Conservation (phyloP, 1,140 invertebrate species). For the Saxidomus purpurata region DNA sequence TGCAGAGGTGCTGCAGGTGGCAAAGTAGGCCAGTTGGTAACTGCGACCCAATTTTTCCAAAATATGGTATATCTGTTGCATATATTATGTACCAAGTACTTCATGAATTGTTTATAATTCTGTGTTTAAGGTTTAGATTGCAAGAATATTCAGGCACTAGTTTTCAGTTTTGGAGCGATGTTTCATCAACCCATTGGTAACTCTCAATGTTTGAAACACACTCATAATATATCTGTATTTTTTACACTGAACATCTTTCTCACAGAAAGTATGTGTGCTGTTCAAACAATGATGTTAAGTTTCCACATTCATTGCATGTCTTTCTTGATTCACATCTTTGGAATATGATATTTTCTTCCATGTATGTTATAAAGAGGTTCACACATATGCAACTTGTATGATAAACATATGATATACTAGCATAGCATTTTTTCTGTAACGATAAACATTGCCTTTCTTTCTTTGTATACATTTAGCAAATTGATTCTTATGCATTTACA, state of each 20-base stretch:
- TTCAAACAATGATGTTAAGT: not conserved
- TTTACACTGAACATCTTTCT: not conserved
- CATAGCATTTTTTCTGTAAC: no score
- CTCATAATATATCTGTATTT: not conserved
- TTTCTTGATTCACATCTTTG: not conserved
- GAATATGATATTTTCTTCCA: not conserved
- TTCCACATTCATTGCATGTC: not conserved
- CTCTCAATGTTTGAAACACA: not conserved
- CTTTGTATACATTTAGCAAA: no score
- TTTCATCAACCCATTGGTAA: slow-evolving; percentile 44
- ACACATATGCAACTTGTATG: no score
- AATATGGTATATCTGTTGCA: no score
- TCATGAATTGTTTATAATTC: no score
- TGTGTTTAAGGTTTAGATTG: slow-evolving; percentile 29
- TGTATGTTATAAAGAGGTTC: slow-evolving; percentile 9
- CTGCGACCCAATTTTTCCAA: no score
- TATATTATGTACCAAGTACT: no score
- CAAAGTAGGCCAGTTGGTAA: no score
- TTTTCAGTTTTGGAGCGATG: slow-evolving; percentile 49
- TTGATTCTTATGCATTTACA: no score
- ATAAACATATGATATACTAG: no score
- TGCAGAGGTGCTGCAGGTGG: no score
- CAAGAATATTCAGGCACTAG: slow-evolving; percentile 52
- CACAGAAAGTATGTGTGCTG: not conserved
- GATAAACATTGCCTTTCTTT: no score